Base-by-base conservation (phyloP, 2,888 invertebrate genomes). In the Mesorhabditis spiculigera region DNA sequence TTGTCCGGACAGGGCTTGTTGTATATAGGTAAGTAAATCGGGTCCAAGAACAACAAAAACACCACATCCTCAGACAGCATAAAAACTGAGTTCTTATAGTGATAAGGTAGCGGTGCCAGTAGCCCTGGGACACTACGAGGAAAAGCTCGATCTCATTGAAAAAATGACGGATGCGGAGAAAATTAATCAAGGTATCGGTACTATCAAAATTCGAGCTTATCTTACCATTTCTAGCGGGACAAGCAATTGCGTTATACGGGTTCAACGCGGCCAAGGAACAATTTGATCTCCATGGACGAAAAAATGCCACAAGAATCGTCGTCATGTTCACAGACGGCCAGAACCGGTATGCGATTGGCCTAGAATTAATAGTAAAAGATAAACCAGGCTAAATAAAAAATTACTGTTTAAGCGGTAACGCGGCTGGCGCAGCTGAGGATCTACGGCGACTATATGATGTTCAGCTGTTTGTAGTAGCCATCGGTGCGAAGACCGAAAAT, bases 101-200 rank as follows among this genome's bases (percentile, higher is more conserved):
- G 84, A 84, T 68, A 81, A 83, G 62, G 84, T 84, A 4, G 81
- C 81, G 16, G 84, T 84, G 6, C 84, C 84, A 28, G 81, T 84
- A 4, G 84, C 84, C 3, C 74, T 84, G n/a, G 84, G 84, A 5
- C 81, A 85, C 64, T 84, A 84, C 68, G 84, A 84, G 63, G 85
- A 84, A 69, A 82, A 85, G 68, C 78, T 83, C 64, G 85, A 84
- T 70, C 71, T 84, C 42, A 71, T 85, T 10, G 78, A 77, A 66
- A 84, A 85, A 70, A 85, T 84, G 16, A 71, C 71, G 5, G 79
- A 82, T 4, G 72, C 81, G 8, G 81, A 83, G 65, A 80, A 81
- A 65, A 75, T 83, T 43, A 77, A 76, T 61, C 78, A 80, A 66
- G 79, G 79, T 16, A 73, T 74, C 6, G 58, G n/a, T 50, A 50